phyloP scores from a whole-genome alignment of 2,797 vertebrate genomes.

The Astyanax mexicanus region DNA sequence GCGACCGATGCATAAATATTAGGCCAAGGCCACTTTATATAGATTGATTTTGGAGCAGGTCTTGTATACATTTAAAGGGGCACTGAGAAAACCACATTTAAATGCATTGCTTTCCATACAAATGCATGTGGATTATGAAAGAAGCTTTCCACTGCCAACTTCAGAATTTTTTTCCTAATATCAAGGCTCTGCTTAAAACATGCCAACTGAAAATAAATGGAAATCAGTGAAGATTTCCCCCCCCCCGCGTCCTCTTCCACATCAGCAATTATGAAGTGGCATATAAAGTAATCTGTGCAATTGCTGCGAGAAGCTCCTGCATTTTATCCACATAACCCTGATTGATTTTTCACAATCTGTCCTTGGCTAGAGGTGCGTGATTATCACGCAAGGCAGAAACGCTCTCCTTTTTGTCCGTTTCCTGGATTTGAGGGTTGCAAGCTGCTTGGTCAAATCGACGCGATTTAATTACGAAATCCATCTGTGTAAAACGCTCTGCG shows the following conservation, averaged over 20 bases:
- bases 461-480: slow-evolving; percentile 59
- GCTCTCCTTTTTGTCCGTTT: slow-evolving; percentile 33
- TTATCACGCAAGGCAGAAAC: slow-evolving; percentile 42
- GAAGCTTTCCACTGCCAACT: slow-evolving; percentile 16
- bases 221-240: slow-evolving; percentile 35
- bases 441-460: slow-evolving; percentile 43
- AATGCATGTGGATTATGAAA: slow-evolving; percentile 33
- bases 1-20: slow-evolving; percentile 48
- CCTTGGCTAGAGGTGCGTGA: slow-evolving; percentile 38
- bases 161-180: slow-evolving; percentile 31
- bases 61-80: slow-evolving; percentile 42
- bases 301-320: slow-evolving; percentile 22
- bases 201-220: slow-evolving; percentile 33
- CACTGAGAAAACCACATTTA: slow-evolving; percentile 45
- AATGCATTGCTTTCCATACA: slow-evolving; percentile 50
- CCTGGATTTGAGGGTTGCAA: slow-evolving; percentile 42
- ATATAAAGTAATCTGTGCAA: slow-evolving; percentile 51
- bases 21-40: slow-evolving; percentile 38
- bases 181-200: slow-evolving; percentile 30
- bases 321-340: slow-evolving; percentile 43
- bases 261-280: slow-evolving; percentile 40
- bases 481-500: slow-evolving; percentile 15
- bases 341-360: slow-evolving; percentile 56
- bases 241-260: slow-evolving; percentile 14
- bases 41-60: slow-evolving; percentile 50